Evolutionary conservation across 2,888 invertebrate species (phyloP), one percentile per base, ranked within the genome.

Genomic region (Eristalis arbustorum): DNA sequence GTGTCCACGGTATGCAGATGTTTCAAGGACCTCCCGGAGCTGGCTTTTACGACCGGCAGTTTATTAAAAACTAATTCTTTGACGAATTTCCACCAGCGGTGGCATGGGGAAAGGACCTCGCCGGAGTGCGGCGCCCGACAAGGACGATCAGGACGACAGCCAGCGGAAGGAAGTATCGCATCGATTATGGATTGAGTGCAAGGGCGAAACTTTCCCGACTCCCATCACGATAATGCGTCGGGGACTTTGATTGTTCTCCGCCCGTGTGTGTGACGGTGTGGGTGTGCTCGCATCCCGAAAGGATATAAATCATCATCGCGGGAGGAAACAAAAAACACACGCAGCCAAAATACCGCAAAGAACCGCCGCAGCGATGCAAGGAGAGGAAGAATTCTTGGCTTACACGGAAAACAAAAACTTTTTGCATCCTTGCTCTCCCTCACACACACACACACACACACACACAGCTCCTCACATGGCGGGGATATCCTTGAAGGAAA

Each of bases 231-330:
- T 81, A 76, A 81, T 73, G 63, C 84, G 68, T 74, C 74, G 22
- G 78, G 71, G 78, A 69, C 57, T 78, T 71, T 71, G 73, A 87
- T 87, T 78, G 82, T 78, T 49, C 66, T 57, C 10, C 18, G 49
- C 8, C 18, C 1, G 18, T 22, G 68, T 34, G 22, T 25, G 42
- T 25, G 31, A 6, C 10, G 4, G 31, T 5, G 31, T 10, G 31
- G 31, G 31, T 31, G 31, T 31, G 31, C 31, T n/a, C 25, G 63
- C 63, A 63, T 68, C 81, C 81, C 73, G 69, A 62, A 79, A 68
- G 87, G 83, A 83, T 79, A 83, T 87, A 83, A 87, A 82, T 83
- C 78, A 87, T 83, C 40, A 71, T 83, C 82, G 49, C 18, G 49
- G 59, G 10, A 13, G 59, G 10, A n/a, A 14, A 11, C 64, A 80